Conservation (phyloP, 2,113 vertebrate species). For the Podarcis cretensis region DNA sequence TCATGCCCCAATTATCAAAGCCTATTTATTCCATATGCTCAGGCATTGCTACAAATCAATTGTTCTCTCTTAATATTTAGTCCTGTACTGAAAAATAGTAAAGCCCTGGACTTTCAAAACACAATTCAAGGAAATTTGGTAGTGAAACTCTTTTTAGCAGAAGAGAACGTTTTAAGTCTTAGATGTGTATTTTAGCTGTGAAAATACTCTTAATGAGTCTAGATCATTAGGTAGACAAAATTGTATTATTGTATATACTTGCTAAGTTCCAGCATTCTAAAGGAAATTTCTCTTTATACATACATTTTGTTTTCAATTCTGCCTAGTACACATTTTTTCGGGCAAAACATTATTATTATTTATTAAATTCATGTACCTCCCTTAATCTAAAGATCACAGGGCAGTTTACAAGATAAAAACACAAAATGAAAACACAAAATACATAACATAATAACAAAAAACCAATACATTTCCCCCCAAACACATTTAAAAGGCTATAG, state of each 20-base stretch:
- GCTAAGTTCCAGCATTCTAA: background rate
- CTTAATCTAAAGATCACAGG: too few species aligned
- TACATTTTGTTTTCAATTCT: too few species aligned
- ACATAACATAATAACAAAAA: too few species aligned
- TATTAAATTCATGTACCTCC: too few species aligned
- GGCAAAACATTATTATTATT: too few species aligned
- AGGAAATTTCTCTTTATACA: too few species aligned
- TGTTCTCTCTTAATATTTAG: background rate
- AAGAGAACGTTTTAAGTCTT: background rate
- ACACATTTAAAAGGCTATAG: too few species aligned
- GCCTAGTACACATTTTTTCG: too few species aligned
- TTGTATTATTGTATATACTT: too few species aligned
- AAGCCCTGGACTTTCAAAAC: background rate
- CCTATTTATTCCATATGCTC: background rate
- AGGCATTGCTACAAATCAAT: background rate
- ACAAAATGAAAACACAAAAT: too few species aligned
- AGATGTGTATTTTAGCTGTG: background rate
- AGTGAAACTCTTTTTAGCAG: background rate
- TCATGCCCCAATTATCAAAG: constrained; percentile 1
- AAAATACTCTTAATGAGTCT: background rate
- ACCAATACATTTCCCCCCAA: too few species aligned
- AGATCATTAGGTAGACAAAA: background rate
- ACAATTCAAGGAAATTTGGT: background rate
- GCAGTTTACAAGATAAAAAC: too few species aligned
- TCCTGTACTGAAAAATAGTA: background rate